Evolutionary conservation across 1,140 invertebrate species (phyloP), one percentile per base, ranked within the genome.

Genomic region (Idris sp.): DNA sequence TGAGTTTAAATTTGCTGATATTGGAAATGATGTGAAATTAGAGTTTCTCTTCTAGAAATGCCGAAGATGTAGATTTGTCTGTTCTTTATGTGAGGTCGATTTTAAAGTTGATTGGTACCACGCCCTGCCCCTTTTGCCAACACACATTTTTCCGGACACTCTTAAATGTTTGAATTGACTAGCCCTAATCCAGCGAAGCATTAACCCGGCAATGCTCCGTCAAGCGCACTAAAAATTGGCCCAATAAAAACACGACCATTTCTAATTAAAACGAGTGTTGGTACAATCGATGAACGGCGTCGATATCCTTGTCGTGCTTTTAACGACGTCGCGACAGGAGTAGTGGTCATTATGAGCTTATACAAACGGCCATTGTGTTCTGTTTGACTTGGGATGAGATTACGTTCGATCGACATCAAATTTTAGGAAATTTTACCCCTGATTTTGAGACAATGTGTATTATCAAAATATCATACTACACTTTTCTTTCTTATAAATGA

Each of bases 341-440:
- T 61, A 43, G 46, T 11, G 58, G 49, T 62, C 67, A 62, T 72
- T 56, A 72, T 22, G 26, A 41, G 61, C 49, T 65, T 59, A 69
- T 26, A 61, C 41, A 61, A 61, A 61, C 40, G 35, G 16, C 54
- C 31, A 46, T 69, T 61, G 44, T 59, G 15, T 30, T 53, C n/a
- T 69, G 65, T 69, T 61, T 53, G 33, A 69, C 19, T 69, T 61
- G 31, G 56, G 65, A 53, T 41, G 44, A 22, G 30, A 36, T 2
- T 53, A 18, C 9, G 4, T 33, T 31, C 53, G 38, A 54, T 41
- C 14, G 36, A 43, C 53, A 26, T 43, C 15, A 56, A 13, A 31
- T 31, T n/a, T 56, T 25, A 43, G 15, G 26, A 10, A 56, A 43
- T 43, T 56, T 56, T 8, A 13, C 22, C 10, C n/a, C 26, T 22